Evolutionary conservation across 2,888 invertebrate genomes (phyloP).

Genomic region (Muschampia plurimacula): DNA sequence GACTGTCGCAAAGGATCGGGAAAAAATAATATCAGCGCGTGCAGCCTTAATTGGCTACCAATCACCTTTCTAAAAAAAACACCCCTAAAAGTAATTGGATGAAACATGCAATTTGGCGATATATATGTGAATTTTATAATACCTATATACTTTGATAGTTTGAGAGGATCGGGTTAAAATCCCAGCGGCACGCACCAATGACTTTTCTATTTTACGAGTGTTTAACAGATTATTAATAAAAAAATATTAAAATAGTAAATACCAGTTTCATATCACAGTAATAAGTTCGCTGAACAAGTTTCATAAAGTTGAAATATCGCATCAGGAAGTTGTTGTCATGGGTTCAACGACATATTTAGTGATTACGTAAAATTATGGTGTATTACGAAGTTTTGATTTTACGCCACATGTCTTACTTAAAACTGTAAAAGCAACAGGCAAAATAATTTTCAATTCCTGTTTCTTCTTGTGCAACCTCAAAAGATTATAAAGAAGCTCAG

Average conservation of each 20-base stretch:
- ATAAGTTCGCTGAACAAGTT: slow-evolving; percentile 13
- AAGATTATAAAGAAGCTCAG: too few relatives aligned
- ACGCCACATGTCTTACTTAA: neutral
- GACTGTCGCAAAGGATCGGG: too few relatives aligned
- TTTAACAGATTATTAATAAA: neutral
- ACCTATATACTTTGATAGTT: too few relatives aligned
- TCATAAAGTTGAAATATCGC: slow-evolving; percentile 1
- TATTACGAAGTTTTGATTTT: neutral
- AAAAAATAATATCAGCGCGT: too few relatives aligned
- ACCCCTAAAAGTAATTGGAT: too few relatives aligned
- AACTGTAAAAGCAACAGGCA: neutral
- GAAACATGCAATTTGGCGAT: too few relatives aligned
- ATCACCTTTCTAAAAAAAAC: too few relatives aligned
- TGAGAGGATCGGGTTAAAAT: too few relatives aligned
- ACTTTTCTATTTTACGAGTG: too few relatives aligned
- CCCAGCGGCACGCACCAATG: too few relatives aligned
- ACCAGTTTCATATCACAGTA: neutral
- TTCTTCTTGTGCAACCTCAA: neutral
- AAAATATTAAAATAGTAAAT: neutral
- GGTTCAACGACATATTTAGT: slow-evolving; percentile 26
- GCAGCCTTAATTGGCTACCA: too few relatives aligned
- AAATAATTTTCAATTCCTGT: neutral
- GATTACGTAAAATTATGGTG: neutral
- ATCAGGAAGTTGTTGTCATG: slow-evolving; percentile 19
- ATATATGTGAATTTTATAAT: too few relatives aligned